Evolutionary conservation across 2,888 invertebrate genomes (phyloP).

Genomic region (Thumatha senex): DNA sequence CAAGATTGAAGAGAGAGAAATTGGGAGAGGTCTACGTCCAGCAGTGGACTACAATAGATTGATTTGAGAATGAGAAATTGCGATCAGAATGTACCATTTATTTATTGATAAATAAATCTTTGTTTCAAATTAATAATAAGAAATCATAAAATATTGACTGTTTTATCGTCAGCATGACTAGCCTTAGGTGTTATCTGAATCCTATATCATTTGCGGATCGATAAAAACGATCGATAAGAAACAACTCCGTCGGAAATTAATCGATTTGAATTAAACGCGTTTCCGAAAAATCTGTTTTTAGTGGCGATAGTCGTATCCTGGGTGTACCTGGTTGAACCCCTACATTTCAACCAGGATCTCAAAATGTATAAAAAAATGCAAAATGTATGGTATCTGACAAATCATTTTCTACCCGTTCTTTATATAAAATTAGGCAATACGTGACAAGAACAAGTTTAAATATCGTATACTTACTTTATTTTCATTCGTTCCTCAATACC

Average conservation of each 20-base stretch:
- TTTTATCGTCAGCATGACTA: slow-evolving; percentile 26
- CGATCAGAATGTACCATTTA: neutral
- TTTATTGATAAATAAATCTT: slow-evolving; percentile 1
- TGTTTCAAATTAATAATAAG: slow-evolving; percentile 14
- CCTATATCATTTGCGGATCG: slow-evolving; percentile 29
- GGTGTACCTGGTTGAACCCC: too few species aligned
- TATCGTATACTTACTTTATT: slow-evolving; percentile 20
- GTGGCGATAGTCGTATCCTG: too few species aligned
- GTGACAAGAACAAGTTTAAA: too few species aligned
- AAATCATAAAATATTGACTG: slow-evolving; percentile 25
- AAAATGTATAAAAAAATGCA: too few species aligned
- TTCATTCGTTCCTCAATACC: slow-evolving; percentile 14
- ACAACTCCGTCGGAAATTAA: slow-evolving; percentile 25
- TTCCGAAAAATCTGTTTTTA: too few species aligned
- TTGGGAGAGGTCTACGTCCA: too few species aligned
- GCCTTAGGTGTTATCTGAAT: slow-evolving; percentile 34
- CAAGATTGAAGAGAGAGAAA: too few species aligned
- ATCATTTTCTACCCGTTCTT: too few species aligned
- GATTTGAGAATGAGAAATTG: neutral
- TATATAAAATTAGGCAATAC: too few species aligned
- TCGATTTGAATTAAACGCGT: slow-evolving; percentile 17
- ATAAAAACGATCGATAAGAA: slow-evolving; percentile 25
- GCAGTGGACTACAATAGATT: too few species aligned
- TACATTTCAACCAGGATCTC: too few species aligned
- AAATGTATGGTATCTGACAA: too few species aligned